Base-by-base conservation (phyloP, 2,888 invertebrate genomes). In the Oeneis ivallda region DNA sequence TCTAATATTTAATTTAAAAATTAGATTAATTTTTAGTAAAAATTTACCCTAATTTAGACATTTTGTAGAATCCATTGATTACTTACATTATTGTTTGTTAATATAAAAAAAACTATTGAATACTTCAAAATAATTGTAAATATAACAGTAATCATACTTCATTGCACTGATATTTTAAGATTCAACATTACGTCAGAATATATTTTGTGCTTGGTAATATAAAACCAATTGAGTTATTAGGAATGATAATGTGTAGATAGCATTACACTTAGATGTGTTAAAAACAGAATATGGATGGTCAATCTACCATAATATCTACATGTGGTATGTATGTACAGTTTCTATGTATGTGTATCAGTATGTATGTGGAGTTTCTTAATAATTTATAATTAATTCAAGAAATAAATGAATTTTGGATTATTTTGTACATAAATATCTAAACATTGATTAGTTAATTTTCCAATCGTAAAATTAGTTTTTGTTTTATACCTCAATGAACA, bases 121-220 rank as follows among this genome's bases (percentile, higher is more conserved):
- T 56, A 56, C 56, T 56, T 56, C 56, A 56, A 56, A 56, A 56
- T 41, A 41, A 56, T 41, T 1, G 39, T 56, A 26, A 58, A 54
- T 56, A 65, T 39, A 45, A 64, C 50, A 52, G 56, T 58, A 47
- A 50, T 52, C 41, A 32, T 17, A 54, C 54, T 47, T 61, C 61
- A 69, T 64, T 69, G 66, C 62, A 66, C 53, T 54, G 52, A 58
- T 54, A 60, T 54, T 47, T 52, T 60, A 19, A 34, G 10, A 41
- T 26, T 13, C 19, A 17, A 2, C 15, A 13, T 54, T 49, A 52
- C 13, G 19, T 52, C 39, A 60, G 41, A 50, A 54, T 49, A 61
- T 72, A 74, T 73, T 81, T 87, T 87, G 86, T 87, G 87, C 85
- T 84, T 78, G 73, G 76, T 77, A 80, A 76, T 76, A 71, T 74